phyloP scores from a whole-genome alignment of 2,888 invertebrate genomes.

The Shargacucullia verbasci region DNA sequence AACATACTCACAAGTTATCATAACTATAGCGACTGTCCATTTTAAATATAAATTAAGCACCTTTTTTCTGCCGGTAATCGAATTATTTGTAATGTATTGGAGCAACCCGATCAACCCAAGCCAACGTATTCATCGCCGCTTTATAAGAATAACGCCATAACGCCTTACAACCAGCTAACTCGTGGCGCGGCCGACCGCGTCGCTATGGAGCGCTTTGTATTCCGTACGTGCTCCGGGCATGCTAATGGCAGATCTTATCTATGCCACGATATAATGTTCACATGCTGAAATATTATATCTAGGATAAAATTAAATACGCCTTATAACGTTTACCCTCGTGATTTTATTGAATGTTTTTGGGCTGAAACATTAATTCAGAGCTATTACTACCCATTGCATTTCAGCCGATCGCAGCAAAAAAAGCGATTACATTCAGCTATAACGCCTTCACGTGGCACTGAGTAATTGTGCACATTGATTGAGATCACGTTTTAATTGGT shows the following conservation, averaged over 20 bases:
- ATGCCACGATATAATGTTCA: not conserved
- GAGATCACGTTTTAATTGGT: conserved; percentile 2
- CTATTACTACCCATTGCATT: not conserved
- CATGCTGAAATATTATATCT: not conserved
- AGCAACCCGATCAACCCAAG: too few species aligned
- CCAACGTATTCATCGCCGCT: not conserved
- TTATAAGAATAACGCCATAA: not conserved
- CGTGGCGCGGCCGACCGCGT: not conserved
- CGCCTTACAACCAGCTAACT: not conserved
- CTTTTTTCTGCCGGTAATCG: too few species aligned
- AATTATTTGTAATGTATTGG: not conserved
- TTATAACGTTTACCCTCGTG: not conserved
- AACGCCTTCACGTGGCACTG: conserved; percentile 3
- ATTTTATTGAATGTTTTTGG: not conserved
- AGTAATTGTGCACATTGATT: conserved; percentile 3
- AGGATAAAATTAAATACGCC: too few species aligned
- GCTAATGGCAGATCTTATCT: conserved; percentile 6
- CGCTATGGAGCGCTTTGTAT: not conserved
- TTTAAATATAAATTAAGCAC: too few species aligned
- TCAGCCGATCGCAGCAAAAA: not conserved
- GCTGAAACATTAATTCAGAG: not conserved
- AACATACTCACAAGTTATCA: too few species aligned
- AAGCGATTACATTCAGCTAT: not conserved
- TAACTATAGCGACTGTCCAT: too few species aligned
- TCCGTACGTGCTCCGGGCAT: not conserved